These are phyloP conservation scores for Cephus runcator DNA, from an alignment of 2,888 invertebrate genomes.

Conservation along the genomic window DNA sequence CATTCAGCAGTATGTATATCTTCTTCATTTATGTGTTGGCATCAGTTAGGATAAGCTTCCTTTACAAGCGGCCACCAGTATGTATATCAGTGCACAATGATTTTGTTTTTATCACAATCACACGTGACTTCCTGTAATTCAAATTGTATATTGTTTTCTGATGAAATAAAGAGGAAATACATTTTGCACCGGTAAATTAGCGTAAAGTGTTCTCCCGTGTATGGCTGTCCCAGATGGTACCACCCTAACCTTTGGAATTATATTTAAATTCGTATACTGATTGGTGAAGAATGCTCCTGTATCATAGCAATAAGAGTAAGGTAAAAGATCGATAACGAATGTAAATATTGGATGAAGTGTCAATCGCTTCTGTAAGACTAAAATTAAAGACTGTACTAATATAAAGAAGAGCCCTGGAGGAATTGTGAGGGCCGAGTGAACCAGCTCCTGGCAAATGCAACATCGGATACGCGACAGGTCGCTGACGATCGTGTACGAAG, in stretches of 20 bases:
- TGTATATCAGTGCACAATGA: background rate
- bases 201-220: background rate
- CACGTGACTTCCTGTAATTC: background rate
- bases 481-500: conserved; percentile 11
- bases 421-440: conserved; percentile 2
- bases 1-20: background rate
- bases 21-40: too few species aligned
- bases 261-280: background rate
- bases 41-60: too few species aligned
- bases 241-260: background rate
- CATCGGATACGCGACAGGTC: background rate
- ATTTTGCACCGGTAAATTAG: background rate
- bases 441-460: conserved; percentile 1
- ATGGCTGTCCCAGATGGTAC: background rate
- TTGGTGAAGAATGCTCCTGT: background rate
- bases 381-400: background rate
- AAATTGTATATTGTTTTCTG: background rate
- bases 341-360: background rate
- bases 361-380: background rate
- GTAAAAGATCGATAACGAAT: background rate
- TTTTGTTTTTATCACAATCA: background rate
- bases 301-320: background rate
- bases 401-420: background rate
- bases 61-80: background rate
- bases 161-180: background rate